Percentiles rank a stretch among this genome's conserved stretches.
These are phyloP conservation scores for Typhlichthys subterraneus DNA, from an alignment of 2,797 vertebrate species.

Conservation along the genomic window DNA sequence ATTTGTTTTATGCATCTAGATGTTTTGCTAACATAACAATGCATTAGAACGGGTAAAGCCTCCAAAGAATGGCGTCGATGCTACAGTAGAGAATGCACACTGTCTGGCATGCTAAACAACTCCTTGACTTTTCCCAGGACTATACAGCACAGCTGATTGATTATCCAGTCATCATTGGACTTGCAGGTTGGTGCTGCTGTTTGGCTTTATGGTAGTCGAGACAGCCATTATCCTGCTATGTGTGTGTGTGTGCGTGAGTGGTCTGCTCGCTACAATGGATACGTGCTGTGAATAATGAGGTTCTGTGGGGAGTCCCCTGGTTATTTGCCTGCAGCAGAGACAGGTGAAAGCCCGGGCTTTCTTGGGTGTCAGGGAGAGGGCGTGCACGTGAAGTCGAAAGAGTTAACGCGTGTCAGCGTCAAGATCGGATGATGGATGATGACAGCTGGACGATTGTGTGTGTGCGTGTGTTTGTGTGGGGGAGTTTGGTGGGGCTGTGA, in stretches of 20 bases:
- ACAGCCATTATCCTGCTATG: constrained; percentile 24
- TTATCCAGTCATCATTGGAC: constrained; percentile 26
- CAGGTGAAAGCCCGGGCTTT: constrained; percentile 44
- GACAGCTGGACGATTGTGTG: background rate
- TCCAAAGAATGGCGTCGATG: background rate
- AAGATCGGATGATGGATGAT: background rate
- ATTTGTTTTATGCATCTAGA: constrained; percentile 2
- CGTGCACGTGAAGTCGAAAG: constrained; percentile 16
- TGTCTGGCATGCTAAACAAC: constrained; percentile 19
- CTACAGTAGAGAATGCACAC: constrained; percentile 17
- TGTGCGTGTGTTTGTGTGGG: constrained; percentile 6
- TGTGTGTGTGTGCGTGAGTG: constrained; percentile 5
- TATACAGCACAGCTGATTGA: constrained; percentile 25
- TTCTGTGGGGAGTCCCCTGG: constrained; percentile 54
- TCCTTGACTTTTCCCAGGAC: constrained; percentile 12
- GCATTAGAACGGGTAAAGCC: constrained; percentile 6
- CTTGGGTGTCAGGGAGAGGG: constrained; percentile 38
- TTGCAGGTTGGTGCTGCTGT: constrained; percentile 38
- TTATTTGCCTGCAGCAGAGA: constrained; percentile 51
- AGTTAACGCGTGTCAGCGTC: background rate
- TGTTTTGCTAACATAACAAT: background rate
- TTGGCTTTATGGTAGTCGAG: constrained; percentile 35
- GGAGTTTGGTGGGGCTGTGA: constrained; percentile 1
- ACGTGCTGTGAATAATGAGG: constrained; percentile 60
- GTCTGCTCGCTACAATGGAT: constrained; percentile 26